phyloP scores from a whole-genome alignment of 2,113 vertebrate species.

The Acrocephalus kingi region DNA sequence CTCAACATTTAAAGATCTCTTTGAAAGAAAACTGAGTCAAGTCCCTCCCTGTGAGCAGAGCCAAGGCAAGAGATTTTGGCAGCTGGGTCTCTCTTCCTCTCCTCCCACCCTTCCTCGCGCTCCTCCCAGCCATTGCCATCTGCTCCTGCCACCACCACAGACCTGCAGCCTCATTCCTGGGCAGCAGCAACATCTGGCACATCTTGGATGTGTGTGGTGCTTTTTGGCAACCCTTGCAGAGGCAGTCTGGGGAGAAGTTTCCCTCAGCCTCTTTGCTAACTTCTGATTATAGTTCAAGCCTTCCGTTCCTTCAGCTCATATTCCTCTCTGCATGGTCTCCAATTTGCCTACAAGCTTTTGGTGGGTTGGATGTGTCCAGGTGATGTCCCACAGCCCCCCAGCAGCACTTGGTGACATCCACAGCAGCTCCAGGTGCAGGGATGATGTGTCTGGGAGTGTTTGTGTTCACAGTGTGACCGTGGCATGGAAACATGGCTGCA shows the following conservation, averaged over 20 bases:
- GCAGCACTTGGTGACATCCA: background rate
- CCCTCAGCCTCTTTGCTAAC: background rate
- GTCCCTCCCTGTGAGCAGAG: background rate
- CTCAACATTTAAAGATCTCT: background rate
- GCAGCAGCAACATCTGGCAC: slow-evolving; percentile 54
- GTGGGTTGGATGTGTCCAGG: background rate
- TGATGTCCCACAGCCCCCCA: background rate
- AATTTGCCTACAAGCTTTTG: background rate
- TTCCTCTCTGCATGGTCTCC: background rate
- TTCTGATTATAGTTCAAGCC: background rate
- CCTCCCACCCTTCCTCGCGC: slow-evolving; percentile 3
- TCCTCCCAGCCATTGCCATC: slow-evolving; percentile 38
- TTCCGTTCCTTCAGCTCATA: rapidly evolving
- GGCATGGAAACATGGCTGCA: background rate
- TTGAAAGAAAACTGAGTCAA: background rate
- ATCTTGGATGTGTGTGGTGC: background rate
- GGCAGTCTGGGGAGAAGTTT: background rate
- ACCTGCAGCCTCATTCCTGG: slow-evolving; percentile 24
- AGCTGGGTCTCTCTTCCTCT: slow-evolving; percentile 12
- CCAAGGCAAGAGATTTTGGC: slow-evolving; percentile 25
- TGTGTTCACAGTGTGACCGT: background rate
- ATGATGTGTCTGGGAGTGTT: background rate
- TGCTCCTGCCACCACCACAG: slow-evolving; percentile 15
- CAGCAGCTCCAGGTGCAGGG: background rate
- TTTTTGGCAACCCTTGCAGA: slow-evolving; percentile 24